Evolutionary conservation across 2,888 invertebrate genomes (phyloP).

Genomic region (Meiosimyza decipiens): DNA sequence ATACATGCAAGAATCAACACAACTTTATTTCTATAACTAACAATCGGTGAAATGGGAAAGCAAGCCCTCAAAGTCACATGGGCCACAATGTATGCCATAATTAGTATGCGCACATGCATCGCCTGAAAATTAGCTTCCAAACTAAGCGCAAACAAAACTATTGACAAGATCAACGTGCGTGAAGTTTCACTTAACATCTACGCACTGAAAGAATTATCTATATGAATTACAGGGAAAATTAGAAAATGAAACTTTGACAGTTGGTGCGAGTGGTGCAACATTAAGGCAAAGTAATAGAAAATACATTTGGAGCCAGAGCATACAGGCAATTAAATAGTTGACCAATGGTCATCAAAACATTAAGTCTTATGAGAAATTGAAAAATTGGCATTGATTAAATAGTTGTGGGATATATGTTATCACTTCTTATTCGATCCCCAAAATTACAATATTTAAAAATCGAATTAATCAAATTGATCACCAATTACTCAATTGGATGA

Average conservation of each 20-base stretch:
- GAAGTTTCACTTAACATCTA: constrained; percentile 11
- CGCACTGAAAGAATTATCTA: not conserved
- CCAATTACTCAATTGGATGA: no score
- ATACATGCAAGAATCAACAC: constrained; percentile 6
- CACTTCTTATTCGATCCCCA: no score
- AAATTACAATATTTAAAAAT: no score
- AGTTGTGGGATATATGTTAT: no score
- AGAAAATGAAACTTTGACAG: no score
- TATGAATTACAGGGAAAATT: not conserved
- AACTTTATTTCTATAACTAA: not conserved
- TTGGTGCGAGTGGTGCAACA: no score
- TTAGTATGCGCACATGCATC: constrained; percentile 41
- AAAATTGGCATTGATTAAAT: no score
- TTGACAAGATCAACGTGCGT: constrained; percentile 2
- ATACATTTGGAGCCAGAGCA: not conserved
- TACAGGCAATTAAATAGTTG: no score
- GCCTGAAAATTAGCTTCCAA: not conserved
- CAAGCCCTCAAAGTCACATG: not conserved
- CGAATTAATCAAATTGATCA: no score
- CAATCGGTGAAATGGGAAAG: constrained; percentile 41
- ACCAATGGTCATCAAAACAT: no score
- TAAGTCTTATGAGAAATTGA: no score
- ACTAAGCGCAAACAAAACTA: not conserved
- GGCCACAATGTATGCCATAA: constrained; percentile 36
- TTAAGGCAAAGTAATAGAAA: no score